These are phyloP conservation scores for Temnothorax unifasciatus DNA, from an alignment of 2,888 invertebrate genomes.

Conservation along the genomic window DNA sequence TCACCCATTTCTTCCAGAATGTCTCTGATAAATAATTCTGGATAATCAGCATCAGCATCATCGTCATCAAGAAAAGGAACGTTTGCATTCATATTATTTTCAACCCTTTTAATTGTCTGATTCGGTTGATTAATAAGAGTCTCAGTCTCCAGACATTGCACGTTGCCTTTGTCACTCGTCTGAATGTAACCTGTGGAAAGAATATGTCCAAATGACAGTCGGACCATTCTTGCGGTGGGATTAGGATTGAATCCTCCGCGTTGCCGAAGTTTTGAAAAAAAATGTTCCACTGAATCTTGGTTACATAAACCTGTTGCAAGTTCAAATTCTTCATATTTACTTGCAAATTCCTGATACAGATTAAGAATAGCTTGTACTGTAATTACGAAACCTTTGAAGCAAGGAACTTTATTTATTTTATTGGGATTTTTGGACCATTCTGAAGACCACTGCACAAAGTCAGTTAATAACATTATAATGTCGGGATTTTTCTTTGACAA, in stretches of 20 bases:
- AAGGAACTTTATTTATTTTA: background rate
- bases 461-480: background rate
- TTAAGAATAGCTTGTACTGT: background rate
- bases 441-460: background rate
- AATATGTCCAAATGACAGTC: background rate
- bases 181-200: slow-evolving; percentile 9
- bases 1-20: background rate
- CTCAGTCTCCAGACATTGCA: background rate
- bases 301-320: background rate
- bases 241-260: background rate
- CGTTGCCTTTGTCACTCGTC: slow-evolving; percentile 11
- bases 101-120: background rate
- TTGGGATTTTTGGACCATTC: background rate
- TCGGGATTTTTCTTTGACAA: background rate
- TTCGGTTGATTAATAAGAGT: background rate
- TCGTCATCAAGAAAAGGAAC: no score
- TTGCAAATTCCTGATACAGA: background rate
- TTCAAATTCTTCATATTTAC: background rate
- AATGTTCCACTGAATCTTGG: background rate
- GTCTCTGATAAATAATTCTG: background rate
- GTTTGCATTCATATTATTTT: background rate
- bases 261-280: background rate
- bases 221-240: slow-evolving; percentile 8
- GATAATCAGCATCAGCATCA: background rate
- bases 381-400: background rate